Evolutionary conservation across 2,113 vertebrate species (phyloP).

Genomic region (Sander lucioperca): DNA sequence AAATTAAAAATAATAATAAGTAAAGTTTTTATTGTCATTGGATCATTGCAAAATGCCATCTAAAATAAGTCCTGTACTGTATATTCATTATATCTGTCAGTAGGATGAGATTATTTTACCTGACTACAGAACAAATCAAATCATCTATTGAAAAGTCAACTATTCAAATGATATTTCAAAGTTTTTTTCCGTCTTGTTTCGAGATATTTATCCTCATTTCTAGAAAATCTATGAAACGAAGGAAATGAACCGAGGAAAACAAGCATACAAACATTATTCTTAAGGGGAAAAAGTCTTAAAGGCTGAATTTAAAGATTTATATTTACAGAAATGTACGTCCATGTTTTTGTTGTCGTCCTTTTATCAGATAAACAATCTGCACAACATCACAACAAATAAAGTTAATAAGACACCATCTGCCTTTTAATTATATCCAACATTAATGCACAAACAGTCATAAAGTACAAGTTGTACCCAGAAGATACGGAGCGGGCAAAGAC

Average conservation of each 20-base stretch:
- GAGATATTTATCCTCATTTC: background rate
- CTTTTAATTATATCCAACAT: background rate
- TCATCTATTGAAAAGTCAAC: no score
- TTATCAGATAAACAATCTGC: background rate
- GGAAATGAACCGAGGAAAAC: background rate
- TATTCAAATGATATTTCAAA: no score
- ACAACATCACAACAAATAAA: background rate
- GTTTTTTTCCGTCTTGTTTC: no score
- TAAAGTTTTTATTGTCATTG: no score
- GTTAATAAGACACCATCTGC: background rate
- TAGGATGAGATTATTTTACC: no score
- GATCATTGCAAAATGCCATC: no score
- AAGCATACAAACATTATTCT: background rate
- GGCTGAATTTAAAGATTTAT: background rate
- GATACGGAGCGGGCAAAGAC: background rate
- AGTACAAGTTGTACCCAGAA: background rate
- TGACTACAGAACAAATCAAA: no score
- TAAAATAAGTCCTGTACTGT: no score
- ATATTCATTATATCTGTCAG: no score
- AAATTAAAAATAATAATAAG: no score
- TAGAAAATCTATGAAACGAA: background rate
- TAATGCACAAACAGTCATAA: background rate
- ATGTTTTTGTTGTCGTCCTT: background rate
- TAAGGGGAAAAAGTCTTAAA: background rate
- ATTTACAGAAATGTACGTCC: background rate